Evolutionary conservation across 1,140 invertebrate species (phyloP), one percentile per base, ranked within the genome.

Genomic region (Pissodes strobi): DNA sequence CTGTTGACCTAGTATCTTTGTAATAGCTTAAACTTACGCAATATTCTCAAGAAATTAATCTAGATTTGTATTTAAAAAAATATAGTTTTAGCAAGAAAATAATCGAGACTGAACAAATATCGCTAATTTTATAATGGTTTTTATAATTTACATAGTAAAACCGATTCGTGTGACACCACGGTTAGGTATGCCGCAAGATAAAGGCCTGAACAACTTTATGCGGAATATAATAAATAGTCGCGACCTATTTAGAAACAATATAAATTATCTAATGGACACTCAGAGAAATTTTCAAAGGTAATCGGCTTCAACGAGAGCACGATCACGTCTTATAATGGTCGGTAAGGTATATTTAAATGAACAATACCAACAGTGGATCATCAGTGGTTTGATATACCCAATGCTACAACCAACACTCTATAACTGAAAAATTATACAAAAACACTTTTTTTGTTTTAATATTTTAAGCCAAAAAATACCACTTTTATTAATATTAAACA

Each of bases 211-310:
- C 46, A 49, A 49, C 15, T 19, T 25, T 25, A 22, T 49, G 13
- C 22, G 3, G 46, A 6, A 25, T 25, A 49, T 49, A 49, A 49
- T 49, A 49, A 49, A 49, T 49, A 49, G 46, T 49, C 6, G 46
- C 46, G 46, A 49, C 37, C 37, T 30, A 57, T 43, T 57, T 43
- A 39, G 17, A 27, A 57, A 57, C 53, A 23, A 13, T 25, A 57
- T 57, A 57, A 57, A 43, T 43, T 39, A 43, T 57, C 53, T 57
- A 57, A 57, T 57, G 39, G 19, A 41, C 38, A 57, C 37, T 21
- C 39, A 43, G 53, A 41, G 53, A 57, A 57, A 57, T 25, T 55
- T 22, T 57, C 37, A 57, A 38, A 57, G 21, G 51, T 55, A 55
- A 55, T 55, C 51, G 34, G 22, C 19, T 57, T 21, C 53, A 57